Evolutionary conservation across 2,797 vertebrate species (phyloP), one percentile per base, ranked within the genome.

Genomic region (Artibeus jamaicensis): DNA sequence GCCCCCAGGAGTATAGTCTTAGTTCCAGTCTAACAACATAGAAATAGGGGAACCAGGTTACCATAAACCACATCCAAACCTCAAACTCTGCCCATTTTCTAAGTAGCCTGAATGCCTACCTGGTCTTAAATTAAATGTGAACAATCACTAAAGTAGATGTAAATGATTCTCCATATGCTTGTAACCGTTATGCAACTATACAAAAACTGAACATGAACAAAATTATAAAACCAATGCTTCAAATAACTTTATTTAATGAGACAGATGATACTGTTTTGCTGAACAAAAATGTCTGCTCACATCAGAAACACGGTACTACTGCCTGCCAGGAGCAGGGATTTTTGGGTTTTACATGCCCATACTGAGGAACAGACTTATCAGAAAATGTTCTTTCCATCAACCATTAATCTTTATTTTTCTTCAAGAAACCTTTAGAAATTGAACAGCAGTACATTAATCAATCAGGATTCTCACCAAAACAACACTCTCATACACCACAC

Each of bases 181-280:
- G 7, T 86, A 74, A 88, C 24, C 57, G 91, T 67, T 62, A 86
- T 0, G 65, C 9, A 73, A n/a, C 44, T 65, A 77, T 42, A 78
- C 70, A 39, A 10, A 93, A 97, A 83, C 3, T 62, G 88, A 91
- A 37, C 53, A 79, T 19, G 57, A 91, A 87, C 48, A 88, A 92
- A 86, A 89, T 14, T 34, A 71, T 91, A 86, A 94, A 95, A 71
- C 16, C 12, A 81, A 34, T 19, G 15, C 42, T 94, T 94, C 57
- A 92, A 83, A 79, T 93, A 85, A 90, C 34, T 82, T 92, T 90
- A 84, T 88, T 89, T 96, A 94, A 81, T 48, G 48, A 94, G 76
- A 91, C 26, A 81, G 65, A 85, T 34, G 53, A 94, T 50, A 94
- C 0, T 82, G 57, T 90, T 59, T 81, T 83, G 22, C 24, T 95